These are phyloP conservation scores for Phymatocera aterrima DNA, from an alignment of 2,888 invertebrate genomes.

Conservation along the genomic window DNA sequence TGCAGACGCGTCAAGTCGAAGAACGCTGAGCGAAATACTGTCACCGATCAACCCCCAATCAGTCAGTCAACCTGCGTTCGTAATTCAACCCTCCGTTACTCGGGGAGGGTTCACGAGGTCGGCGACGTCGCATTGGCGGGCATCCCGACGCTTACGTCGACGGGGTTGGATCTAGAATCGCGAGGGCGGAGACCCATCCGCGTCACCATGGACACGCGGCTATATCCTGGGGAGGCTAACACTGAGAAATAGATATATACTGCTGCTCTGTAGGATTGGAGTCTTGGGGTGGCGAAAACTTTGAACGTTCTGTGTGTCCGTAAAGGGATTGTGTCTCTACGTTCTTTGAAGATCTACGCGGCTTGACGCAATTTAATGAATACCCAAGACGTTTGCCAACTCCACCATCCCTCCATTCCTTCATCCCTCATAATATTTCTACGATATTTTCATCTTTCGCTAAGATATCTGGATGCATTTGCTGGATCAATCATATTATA, in stretches of 20 bases:
- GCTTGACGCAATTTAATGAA: slow-evolving; percentile 43
- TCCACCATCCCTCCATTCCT: background rate
- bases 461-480: background rate
- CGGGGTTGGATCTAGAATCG: slow-evolving; percentile 61
- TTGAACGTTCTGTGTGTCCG: slow-evolving; percentile 26
- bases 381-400: slow-evolving; percentile 29
- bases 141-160: slow-evolving; percentile 60
- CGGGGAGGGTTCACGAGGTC: slow-evolving; percentile 59
- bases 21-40: slow-evolving; percentile 59
- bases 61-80: slow-evolving; percentile 63
- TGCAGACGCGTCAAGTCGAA: slow-evolving; percentile 44
- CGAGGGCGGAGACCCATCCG: slow-evolving; percentile 62
- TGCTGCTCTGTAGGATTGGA: too few species aligned
- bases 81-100: slow-evolving; percentile 49
- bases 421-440: background rate
- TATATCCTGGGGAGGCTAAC: slow-evolving; percentile 25
- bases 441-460: background rate
- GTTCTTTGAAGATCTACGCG: slow-evolving; percentile 40
- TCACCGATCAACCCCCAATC: slow-evolving; percentile 62
- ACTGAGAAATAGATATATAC: slow-evolving; percentile 7
- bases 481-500: background rate
- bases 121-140: slow-evolving; percentile 63
- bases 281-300: slow-evolving; percentile 37
- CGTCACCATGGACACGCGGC: slow-evolving; percentile 65
- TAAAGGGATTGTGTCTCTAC: slow-evolving; percentile 36